A percentile compares a stretch with the other conserved stretches of the same genome.
phyloP scores from a whole-genome alignment of 1,140 invertebrate species.

The Anoplophora glabripennis region DNA sequence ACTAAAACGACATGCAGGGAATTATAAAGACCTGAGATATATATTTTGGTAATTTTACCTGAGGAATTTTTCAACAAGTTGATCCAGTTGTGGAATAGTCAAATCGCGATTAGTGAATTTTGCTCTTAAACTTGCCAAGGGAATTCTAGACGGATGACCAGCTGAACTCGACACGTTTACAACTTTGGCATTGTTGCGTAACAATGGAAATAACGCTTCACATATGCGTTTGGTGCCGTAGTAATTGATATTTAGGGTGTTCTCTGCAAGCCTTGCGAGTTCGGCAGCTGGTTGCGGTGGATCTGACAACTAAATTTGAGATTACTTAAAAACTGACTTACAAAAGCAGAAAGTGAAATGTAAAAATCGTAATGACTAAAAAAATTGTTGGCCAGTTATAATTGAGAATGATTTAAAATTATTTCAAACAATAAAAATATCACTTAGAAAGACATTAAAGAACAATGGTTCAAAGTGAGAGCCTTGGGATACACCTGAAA shows the following conservation, averaged over 20 bases:
- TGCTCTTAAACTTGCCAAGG: slow-evolving; percentile 52
- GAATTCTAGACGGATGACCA: slow-evolving; percentile 58
- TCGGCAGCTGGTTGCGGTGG: too few species aligned
- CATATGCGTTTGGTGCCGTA: slow-evolving; percentile 62
- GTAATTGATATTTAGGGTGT: slow-evolving; percentile 67
- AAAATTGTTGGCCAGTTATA: too few species aligned
- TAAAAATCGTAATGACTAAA: too few species aligned
- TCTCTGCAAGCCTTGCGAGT: slow-evolving; percentile 65
- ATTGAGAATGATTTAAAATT: too few species aligned
- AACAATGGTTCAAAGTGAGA: too few species aligned
- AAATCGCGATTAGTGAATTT: slow-evolving; percentile 54
- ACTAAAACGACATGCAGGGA: slow-evolving; percentile 17
- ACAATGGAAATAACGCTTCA: slow-evolving; percentile 63
- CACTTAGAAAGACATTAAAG: too few species aligned
- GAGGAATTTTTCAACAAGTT: slow-evolving; percentile 65
- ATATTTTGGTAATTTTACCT: slow-evolving; percentile 44
- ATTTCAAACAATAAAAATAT: too few species aligned
- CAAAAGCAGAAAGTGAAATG: too few species aligned
- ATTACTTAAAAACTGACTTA: too few species aligned
- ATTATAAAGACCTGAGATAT: background rate
- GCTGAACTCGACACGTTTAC: slow-evolving; percentile 69
- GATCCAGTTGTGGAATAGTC: slow-evolving; percentile 56
- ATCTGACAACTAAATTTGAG: too few species aligned
- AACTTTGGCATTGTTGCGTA: slow-evolving; percentile 65
- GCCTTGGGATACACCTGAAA: too few species aligned